Conservation (phyloP, 2,113 vertebrate species). For the Ceyx melanurus region DNA sequence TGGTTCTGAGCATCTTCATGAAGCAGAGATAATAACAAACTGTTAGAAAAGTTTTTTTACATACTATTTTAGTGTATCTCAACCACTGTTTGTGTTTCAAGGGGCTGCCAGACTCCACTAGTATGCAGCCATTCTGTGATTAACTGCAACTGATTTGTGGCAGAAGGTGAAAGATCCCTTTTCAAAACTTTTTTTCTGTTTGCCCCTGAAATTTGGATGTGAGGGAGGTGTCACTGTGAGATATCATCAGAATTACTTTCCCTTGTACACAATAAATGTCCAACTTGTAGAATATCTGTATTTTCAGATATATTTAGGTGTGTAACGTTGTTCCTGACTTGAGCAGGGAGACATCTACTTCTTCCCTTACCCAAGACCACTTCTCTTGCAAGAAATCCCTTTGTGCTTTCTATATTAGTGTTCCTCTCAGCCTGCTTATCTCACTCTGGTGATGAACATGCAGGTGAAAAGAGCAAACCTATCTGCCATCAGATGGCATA, state of each 20-base stretch:
- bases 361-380: not conserved
- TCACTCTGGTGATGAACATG: not conserved
- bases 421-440: not conserved
- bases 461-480: not conserved
- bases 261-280: not conserved
- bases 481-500: not conserved
- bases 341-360: not conserved
- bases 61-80: not conserved
- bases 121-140: not conserved
- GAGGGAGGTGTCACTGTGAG: not conserved
- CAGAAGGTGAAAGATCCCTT: not conserved
- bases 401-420: not conserved
- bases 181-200: not conserved
- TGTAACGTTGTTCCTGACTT: not conserved
- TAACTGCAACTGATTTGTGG: not conserved
- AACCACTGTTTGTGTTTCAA: not conserved
- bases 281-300: not conserved
- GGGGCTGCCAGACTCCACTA: not conserved
- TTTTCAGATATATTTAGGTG: not conserved
- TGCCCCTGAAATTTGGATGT: not conserved
- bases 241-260: not conserved
- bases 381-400: not conserved
- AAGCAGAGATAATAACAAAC: not conserved
- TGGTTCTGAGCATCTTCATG: not conserved
- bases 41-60: not conserved